These are phyloP conservation scores for Orthonyx spaldingii DNA, from an alignment of 2,113 vertebrate genomes.

Conservation along the genomic window DNA sequence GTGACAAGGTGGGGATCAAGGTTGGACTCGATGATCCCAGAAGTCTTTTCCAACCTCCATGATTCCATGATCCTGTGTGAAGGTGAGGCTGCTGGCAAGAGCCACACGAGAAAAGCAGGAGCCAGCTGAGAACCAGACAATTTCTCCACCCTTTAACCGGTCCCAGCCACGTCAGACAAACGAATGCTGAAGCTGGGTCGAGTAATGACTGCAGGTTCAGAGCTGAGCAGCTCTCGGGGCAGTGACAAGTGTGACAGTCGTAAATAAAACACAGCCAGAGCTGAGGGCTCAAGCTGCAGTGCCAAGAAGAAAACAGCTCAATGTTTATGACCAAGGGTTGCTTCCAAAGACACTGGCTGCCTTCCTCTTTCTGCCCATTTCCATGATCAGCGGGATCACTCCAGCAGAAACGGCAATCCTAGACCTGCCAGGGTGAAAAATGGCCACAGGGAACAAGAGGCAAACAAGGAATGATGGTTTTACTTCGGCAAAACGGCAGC, in stretches of 20 bases:
- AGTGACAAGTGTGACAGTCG: background rate
- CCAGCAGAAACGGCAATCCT: background rate
- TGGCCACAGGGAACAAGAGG: background rate
- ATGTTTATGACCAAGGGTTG: background rate
- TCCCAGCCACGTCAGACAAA: background rate
- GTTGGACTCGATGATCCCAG: fast-evolving
- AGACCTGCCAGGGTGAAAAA: background rate
- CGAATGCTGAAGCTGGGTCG: background rate
- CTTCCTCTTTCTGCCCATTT: background rate
- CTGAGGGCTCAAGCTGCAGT: background rate
- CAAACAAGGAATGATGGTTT: background rate
- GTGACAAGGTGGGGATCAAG: background rate
- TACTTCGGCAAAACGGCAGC: background rate
- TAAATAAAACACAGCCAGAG: background rate
- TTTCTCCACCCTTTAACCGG: background rate
- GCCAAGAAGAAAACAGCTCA: background rate
- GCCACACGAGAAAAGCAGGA: background rate
- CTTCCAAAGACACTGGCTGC: background rate
- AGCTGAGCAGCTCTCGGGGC: background rate
- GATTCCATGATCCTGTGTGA: background rate
- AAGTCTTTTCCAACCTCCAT: background rate
- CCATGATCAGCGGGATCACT: background rate
- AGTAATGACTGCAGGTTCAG: background rate
- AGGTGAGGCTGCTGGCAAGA: background rate
- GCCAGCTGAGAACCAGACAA: background rate